phyloP scores from a whole-genome alignment of 2,888 invertebrate genomes.

The Mesorhabditis spiculigera region DNA sequence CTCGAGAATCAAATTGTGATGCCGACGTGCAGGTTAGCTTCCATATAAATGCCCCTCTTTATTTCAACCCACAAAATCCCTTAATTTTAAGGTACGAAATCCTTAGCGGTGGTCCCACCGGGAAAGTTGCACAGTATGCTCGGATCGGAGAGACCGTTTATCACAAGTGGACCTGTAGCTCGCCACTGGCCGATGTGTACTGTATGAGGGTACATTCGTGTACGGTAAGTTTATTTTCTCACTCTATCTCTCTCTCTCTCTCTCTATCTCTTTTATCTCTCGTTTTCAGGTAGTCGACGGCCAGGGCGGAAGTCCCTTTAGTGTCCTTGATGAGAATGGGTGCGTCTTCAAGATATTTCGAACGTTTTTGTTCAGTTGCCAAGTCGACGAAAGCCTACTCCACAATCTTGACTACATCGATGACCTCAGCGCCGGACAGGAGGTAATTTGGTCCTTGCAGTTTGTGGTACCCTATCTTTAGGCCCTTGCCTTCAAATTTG shows the following conservation, averaged over 20 bases:
- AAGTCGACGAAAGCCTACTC: conserved; percentile 50
- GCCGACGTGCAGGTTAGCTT: conserved; percentile 42
- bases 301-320: conserved; percentile 54
- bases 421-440: conserved; percentile 53
- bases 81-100: conserved; percentile 45
- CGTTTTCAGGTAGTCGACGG: conserved; percentile 41
- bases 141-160: conserved; percentile 54
- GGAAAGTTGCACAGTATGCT: conserved; percentile 52
- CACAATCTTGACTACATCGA: conserved; percentile 49
- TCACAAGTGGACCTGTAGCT: conserved; percentile 43
- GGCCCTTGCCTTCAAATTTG: conserved; percentile 47
- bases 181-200: conserved; percentile 49
- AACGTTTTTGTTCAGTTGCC: conserved; percentile 36
- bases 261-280: no score
- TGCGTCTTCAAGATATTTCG: conserved; percentile 4
- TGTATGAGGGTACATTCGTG: conserved; percentile 57
- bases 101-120: conserved; percentile 40
- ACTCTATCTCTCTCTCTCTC: no score
- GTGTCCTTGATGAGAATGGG: conserved; percentile 54
- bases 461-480: no score
- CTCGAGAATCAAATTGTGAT: conserved; percentile 43
- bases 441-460: conserved; percentile 15
- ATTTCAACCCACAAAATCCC: neutral
- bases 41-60: neutral
- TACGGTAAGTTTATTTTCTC: conserved; percentile 25